These are phyloP conservation scores for Merodon equestris DNA, from an alignment of 2,888 invertebrate species.

Conservation along the genomic window DNA sequence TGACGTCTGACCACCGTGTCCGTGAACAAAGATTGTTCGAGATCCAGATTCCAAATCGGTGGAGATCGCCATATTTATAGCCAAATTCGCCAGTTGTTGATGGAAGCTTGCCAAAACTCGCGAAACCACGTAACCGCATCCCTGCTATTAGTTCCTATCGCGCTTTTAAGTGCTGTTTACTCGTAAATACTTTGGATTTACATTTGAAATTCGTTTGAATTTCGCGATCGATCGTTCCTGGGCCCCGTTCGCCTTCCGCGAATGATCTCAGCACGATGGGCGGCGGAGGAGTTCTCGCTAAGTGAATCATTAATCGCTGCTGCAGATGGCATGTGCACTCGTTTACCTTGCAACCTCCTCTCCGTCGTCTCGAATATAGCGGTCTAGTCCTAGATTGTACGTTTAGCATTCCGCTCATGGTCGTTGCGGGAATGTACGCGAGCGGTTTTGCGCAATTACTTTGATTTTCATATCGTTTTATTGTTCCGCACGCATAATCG, in stretches of 20 bases:
- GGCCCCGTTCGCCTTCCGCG: too few species aligned
- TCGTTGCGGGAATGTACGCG: constrained; percentile 38
- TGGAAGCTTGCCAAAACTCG: constrained; percentile 43
- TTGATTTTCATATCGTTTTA: constrained; percentile 40
- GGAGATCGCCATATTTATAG: neutral
- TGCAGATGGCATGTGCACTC: too few species aligned
- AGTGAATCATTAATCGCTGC: too few species aligned
- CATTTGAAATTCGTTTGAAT: constrained; percentile 34
- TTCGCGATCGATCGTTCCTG: constrained; percentile 9
- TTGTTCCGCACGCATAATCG: constrained; percentile 14
- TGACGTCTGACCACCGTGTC: constrained; percentile 15
- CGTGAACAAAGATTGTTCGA: constrained; percentile 31
- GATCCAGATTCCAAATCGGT: neutral
- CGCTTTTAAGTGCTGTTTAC: constrained; percentile 42
- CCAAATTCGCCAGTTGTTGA: constrained; percentile 36
- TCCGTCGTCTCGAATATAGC: too few species aligned
- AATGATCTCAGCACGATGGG: neutral
- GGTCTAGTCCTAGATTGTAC: too few species aligned
- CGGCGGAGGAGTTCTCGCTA: too few species aligned
- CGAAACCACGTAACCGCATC: constrained; percentile 14
- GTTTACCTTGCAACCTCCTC: too few species aligned
- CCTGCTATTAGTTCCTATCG: constrained; percentile 41
- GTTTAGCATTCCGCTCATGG: constrained; percentile 42
- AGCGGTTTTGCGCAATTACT: constrained; percentile 52
- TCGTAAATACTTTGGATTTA: constrained; percentile 3